These are phyloP conservation scores for Onchidella celtica DNA, from an alignment of 2,888 invertebrate genomes.

Conservation along the genomic window DNA sequence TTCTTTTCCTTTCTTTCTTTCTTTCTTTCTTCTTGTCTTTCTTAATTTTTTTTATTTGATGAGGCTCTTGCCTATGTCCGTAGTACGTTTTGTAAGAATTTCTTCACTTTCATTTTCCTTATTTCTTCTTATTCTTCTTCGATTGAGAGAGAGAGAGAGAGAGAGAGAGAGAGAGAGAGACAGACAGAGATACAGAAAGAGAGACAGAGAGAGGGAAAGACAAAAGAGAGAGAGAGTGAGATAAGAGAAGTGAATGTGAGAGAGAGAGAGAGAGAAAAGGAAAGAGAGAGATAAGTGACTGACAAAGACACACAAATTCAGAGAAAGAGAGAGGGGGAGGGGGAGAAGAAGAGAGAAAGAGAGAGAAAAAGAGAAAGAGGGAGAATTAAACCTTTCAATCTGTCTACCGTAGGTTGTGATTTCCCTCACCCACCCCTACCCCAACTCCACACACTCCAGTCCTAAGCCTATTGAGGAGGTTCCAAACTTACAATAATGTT, in stretches of 20 bases:
- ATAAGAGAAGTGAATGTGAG: not conserved
- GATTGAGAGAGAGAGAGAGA: too few species aligned
- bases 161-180: too few species aligned
- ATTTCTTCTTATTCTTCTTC: not conserved
- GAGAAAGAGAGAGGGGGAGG: constrained; percentile 4
- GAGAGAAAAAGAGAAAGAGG: not conserved
- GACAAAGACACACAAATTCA: not conserved
- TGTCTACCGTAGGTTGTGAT: not conserved
- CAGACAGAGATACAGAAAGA: too few species aligned
- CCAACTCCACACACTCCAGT: not conserved
- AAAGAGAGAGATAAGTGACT: not conserved
- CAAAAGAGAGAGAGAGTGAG: not conserved
- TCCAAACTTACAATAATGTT: not conserved
- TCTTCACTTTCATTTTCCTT: not conserved
- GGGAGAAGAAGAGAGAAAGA: not conserved
- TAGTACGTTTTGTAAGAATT: not conserved
- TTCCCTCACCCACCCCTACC: not conserved
- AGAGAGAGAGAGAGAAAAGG: constrained; percentile 9
- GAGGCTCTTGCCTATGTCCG: not conserved
- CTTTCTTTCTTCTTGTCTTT: not conserved
- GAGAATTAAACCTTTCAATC: not conserved
- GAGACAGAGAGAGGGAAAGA: too few species aligned
- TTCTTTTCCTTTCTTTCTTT: not conserved
- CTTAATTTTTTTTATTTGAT: not conserved
- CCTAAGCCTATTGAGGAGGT: not conserved